These are phyloP conservation scores for Nothocercus julius DNA, from an alignment of 2,113 vertebrate species.

Conservation along the genomic window DNA sequence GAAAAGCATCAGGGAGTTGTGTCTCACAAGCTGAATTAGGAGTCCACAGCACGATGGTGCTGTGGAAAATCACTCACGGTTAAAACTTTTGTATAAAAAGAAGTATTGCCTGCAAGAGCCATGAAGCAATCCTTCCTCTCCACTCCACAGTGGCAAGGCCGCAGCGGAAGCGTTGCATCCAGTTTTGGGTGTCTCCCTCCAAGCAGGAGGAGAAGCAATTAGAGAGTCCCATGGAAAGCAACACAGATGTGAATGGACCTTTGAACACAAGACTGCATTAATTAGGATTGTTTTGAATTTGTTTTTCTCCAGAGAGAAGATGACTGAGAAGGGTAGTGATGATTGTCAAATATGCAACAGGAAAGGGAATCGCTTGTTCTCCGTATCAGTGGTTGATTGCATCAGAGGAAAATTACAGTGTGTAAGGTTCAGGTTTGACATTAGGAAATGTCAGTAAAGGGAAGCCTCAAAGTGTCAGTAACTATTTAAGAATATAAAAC, in stretches of 20 bases:
- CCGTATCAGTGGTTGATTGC: slow-evolving; percentile 11
- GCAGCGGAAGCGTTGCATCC: background rate
- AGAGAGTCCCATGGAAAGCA: background rate
- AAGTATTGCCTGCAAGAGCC: background rate
- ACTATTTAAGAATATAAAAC: background rate
- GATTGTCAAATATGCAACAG: background rate
- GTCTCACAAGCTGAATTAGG: background rate
- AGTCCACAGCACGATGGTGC: background rate
- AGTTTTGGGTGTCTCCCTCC: background rate
- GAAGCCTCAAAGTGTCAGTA: background rate
- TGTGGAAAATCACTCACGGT: background rate
- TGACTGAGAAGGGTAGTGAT: background rate
- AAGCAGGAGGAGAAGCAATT: background rate
- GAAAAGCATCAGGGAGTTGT: background rate
- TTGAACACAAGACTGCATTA: background rate
- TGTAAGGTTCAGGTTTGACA: background rate
- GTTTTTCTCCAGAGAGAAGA: background rate
- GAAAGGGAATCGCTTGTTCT: slow-evolving; percentile 18
- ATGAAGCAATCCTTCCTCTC: background rate
- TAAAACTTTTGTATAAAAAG: background rate
- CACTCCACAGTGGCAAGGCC: background rate
- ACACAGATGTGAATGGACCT: background rate
- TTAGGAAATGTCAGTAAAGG: slow-evolving; percentile 8
- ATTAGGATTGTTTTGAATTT: background rate
- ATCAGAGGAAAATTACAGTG: slow-evolving; percentile 13